Percentiles rank a stretch among this genome's conserved stretches.
phyloP scores from a whole-genome alignment of 2,113 vertebrate genomes.

The Ameiurus melas region DNA sequence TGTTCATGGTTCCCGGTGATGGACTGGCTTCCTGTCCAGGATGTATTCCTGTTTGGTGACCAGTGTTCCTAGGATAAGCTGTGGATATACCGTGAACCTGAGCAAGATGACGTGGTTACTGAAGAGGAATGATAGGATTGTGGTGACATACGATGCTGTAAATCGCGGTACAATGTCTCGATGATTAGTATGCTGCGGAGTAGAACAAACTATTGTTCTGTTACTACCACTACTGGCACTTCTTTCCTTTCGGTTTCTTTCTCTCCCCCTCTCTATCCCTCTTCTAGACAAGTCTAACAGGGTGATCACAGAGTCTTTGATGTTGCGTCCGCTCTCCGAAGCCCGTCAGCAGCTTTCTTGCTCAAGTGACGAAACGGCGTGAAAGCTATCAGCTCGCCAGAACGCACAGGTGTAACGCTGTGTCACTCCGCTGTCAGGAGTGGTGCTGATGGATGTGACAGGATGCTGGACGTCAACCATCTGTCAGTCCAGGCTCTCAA shows the following conservation, averaged over 20 bases:
- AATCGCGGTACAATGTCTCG: not conserved
- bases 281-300: slow-evolving; percentile 29
- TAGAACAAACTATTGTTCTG: not conserved
- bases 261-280: slow-evolving; percentile 4
- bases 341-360: slow-evolving; percentile 32
- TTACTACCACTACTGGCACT: not conserved
- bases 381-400: slow-evolving; percentile 44
- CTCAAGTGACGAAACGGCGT: slow-evolving; percentile 49
- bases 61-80: not conserved
- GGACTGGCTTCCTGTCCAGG: not conserved
- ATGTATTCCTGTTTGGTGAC: not conserved
- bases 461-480: slow-evolving; percentile 36
- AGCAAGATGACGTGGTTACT: not conserved
- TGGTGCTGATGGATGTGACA: slow-evolving; percentile 33
- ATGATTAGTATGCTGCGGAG: not conserved
- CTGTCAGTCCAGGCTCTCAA: slow-evolving; percentile 26
- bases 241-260: not conserved
- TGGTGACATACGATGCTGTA: too few species aligned
- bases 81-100: not conserved
- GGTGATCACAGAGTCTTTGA: slow-evolving; percentile 23
- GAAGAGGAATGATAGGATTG: not conserved
- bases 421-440: slow-evolving; percentile 39
- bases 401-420: slow-evolving; percentile 44
- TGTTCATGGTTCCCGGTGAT: not conserved
- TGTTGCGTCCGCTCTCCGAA: slow-evolving; percentile 8